Percentiles rank a stretch among this genome's conserved stretches.
Conservation (phyloP, 2,113 vertebrate genomes). For the Arvicanthis niloticus region DNA sequence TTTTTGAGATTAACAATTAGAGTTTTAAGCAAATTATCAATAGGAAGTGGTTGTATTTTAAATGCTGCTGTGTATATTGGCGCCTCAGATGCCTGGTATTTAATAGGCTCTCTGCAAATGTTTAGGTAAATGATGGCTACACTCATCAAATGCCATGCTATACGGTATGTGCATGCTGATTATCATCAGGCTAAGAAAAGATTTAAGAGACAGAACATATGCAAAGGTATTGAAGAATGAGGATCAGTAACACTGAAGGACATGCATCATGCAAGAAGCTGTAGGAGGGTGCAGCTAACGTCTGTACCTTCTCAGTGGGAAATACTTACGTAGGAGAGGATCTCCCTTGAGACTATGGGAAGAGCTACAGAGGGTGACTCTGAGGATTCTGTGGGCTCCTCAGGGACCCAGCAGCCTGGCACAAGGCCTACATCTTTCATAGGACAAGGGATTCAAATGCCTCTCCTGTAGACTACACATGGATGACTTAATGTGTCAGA, state of each 20-base stretch:
- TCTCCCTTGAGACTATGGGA: rapidly evolving
- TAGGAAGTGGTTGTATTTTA: background rate
- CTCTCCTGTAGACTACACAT: background rate
- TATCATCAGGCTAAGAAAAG: background rate
- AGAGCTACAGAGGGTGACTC: too few relatives aligned
- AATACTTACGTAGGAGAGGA: rapidly evolving
- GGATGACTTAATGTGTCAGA: background rate
- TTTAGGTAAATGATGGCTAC: background rate
- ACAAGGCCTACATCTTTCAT: rapidly evolving
- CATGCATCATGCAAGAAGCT: too few relatives aligned
- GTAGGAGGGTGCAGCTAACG: rapidly evolving
- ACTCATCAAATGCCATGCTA: background rate
- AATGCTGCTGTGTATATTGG: background rate
- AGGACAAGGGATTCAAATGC: rapidly evolving
- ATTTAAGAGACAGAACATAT: rapidly evolving
- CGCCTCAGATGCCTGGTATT: rapidly evolving
- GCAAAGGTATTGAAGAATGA: too few relatives aligned
- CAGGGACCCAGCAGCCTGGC: rapidly evolving
- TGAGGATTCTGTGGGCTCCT: background rate
- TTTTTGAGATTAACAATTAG: background rate
- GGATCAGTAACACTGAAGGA: background rate
- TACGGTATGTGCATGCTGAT: rapidly evolving
- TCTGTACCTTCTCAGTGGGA: background rate
- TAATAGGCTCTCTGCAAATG: rapidly evolving
- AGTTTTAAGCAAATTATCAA: background rate